phyloP scores from a whole-genome alignment of 2,113 vertebrate species.

The Urocitellus parryii region DNA sequence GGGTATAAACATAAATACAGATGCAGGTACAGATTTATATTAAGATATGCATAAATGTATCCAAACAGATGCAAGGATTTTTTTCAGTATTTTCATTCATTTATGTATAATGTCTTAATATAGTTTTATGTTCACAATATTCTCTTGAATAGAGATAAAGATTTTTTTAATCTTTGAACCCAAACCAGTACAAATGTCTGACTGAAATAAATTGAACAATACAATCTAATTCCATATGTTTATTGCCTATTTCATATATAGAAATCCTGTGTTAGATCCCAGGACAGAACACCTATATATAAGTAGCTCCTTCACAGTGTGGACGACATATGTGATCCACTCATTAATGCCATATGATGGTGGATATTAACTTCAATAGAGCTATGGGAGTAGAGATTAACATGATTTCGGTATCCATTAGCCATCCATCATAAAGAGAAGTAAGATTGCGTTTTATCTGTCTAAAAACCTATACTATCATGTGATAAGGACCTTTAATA shows the following conservation, averaged over 20 bases:
- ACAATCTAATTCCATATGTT: not conserved
- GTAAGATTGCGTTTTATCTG: slow-evolving; percentile 1
- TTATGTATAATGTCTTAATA: not conserved
- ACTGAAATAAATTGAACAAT: slow-evolving; percentile 4
- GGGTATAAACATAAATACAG: not conserved
- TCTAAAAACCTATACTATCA: not conserved
- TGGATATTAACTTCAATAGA: not conserved
- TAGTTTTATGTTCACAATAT: not conserved
- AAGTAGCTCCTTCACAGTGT: not conserved
- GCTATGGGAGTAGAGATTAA: not conserved
- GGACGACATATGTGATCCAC: not conserved
- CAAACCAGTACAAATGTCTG: not conserved
- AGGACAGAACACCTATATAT: not conserved
- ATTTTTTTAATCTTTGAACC: not conserved
- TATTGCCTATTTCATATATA: not conserved
- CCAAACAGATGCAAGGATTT: not conserved
- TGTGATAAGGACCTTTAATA: not conserved
- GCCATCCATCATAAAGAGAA: not conserved
- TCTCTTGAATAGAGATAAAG: not conserved
- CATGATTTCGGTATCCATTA: not conserved
- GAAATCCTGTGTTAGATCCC: not conserved
- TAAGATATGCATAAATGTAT: not conserved
- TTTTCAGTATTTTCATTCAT: slow-evolving; percentile 21
- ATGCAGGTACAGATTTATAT: not conserved
- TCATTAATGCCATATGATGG: not conserved